Evolutionary conservation across 1,140 invertebrate species (phyloP).

Genomic region (Camponotus pennsylvanicus): DNA sequence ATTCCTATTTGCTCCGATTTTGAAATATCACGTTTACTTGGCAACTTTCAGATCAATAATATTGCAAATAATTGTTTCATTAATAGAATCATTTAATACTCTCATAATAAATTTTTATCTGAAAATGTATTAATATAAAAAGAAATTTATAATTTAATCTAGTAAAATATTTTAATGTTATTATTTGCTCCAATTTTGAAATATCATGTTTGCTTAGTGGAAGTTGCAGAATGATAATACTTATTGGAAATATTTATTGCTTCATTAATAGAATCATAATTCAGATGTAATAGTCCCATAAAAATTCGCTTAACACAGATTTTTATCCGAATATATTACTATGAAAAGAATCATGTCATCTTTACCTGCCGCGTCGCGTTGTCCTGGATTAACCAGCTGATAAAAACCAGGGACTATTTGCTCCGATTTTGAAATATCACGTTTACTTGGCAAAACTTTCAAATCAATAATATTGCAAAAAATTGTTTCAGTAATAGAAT

Average conservation of each 20-base stretch:
- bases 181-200: no score
- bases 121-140: no score
- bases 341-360: conserved; percentile 14
- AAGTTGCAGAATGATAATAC: no score
- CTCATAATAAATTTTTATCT: no score
- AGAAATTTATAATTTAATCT: no score
- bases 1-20: neutral
- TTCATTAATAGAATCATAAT: neutral
- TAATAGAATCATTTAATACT: neutral
- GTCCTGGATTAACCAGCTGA: neutral
- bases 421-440: neutral
- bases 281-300: neutral
- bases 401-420: neutral
- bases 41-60: neutral
- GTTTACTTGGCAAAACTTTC: neutral
- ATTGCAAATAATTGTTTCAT: neutral
- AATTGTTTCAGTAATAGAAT: neutral
- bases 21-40: neutral
- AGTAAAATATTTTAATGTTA: no score
- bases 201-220: no score
- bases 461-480: neutral
- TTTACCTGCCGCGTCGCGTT: neutral
- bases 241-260: no score
- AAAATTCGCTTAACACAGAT: neutral
- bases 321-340: neutral